Evolutionary conservation across 2,797 vertebrate species (phyloP).

Genomic region (Calcarius lapponicus): DNA sequence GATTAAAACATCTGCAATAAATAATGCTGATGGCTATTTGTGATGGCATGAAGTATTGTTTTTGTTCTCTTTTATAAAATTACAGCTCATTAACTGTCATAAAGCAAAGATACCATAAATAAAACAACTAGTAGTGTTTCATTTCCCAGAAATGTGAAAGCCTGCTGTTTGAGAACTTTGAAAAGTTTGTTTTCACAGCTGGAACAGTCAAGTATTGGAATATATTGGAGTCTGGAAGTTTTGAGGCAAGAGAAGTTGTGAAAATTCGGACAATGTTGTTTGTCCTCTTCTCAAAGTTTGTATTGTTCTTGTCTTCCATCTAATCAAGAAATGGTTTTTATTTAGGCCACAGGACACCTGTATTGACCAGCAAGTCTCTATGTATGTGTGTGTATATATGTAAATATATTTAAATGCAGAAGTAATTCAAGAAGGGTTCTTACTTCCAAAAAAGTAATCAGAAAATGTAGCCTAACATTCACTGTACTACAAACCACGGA

Average conservation of each 20-base stretch:
- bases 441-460: neutral
- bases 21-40: slow-evolving; percentile 73
- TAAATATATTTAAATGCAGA: neutral
- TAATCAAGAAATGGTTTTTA: neutral
- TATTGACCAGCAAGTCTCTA: neutral
- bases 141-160: slow-evolving; percentile 71
- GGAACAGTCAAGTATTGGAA: slow-evolving; percentile 56
- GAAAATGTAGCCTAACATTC: neutral
- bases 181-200: slow-evolving; percentile 74
- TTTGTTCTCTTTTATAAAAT: slow-evolving; percentile 73
- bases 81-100: slow-evolving; percentile 65
- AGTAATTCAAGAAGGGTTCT: neutral
- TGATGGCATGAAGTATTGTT: slow-evolving; percentile 62
- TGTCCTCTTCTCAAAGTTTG: neutral
- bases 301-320: neutral
- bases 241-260: slow-evolving; percentile 13
- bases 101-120: slow-evolving; percentile 69
- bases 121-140: slow-evolving; percentile 68
- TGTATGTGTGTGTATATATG: too few species aligned
- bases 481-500: rapidly evolving
- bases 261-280: neutral
- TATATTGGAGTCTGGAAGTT: slow-evolving; percentile 45
- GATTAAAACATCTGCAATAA: slow-evolving; percentile 74
- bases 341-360: neutral
- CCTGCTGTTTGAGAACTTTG: slow-evolving; percentile 69